These are phyloP conservation scores for Campopleginae sp. DNA, from an alignment of 2,888 invertebrate genomes.

Conservation along the genomic window DNA sequence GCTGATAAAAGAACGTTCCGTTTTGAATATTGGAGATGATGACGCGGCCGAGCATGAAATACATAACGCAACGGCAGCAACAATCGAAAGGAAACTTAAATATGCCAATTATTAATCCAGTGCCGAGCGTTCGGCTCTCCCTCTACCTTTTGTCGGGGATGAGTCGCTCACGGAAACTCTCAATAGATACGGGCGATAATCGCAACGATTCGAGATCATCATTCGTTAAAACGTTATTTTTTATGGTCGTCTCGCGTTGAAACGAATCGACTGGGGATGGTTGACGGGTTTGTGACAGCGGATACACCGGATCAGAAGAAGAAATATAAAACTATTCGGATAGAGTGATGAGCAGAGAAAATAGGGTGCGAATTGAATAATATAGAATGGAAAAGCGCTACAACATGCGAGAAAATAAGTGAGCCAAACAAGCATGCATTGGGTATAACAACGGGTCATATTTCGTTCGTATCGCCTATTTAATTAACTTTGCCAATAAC, in stretches of 20 bases:
- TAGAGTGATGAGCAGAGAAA: slow-evolving; percentile 60
- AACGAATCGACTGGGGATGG: slow-evolving; percentile 21
- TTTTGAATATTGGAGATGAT: slow-evolving; percentile 68
- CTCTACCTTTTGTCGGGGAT: too few species aligned
- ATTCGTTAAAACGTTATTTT: too few species aligned
- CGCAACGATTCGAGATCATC: slow-evolving; percentile 27
- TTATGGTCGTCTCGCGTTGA: too few species aligned
- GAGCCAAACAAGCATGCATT: slow-evolving; percentile 34
- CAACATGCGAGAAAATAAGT: slow-evolving; percentile 62
- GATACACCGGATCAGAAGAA: slow-evolving; percentile 32
- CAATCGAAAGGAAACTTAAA: slow-evolving; percentile 17
- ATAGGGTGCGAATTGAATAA: slow-evolving; percentile 54
- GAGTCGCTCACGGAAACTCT: slow-evolving; percentile 43
- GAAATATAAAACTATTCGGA: slow-evolving; percentile 29
- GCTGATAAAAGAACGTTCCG: slow-evolving; percentile 56
- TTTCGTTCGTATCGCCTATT: slow-evolving; percentile 20
- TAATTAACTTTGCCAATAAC: neutral
- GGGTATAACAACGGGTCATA: neutral
- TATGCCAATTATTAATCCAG: neutral
- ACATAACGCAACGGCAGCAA: too few species aligned
- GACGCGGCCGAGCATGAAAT: slow-evolving; percentile 49
- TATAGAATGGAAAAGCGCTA: slow-evolving; percentile 51
- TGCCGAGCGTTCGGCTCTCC: neutral
- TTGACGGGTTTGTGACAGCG: neutral
- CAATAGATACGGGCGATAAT: slow-evolving; percentile 35